Conservation (phyloP, 2,888 invertebrate genomes). For the Acronicta psi region DNA sequence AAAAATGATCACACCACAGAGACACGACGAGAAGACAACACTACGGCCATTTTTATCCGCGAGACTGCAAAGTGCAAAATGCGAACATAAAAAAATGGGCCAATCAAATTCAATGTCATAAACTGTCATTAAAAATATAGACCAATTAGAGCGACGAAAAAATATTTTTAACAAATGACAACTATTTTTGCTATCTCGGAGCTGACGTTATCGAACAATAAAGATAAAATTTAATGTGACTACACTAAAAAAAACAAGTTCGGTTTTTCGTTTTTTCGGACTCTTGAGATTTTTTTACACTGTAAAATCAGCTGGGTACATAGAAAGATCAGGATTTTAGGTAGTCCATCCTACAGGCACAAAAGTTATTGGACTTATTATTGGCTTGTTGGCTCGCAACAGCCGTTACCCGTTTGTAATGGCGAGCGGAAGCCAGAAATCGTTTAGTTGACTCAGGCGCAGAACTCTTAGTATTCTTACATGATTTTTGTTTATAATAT, state of each 20-base stretch:
- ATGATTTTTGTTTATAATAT: too few relatives aligned
- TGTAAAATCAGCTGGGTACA: too few relatives aligned
- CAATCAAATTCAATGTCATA: constrained; percentile 61
- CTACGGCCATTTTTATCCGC: constrained; percentile 88
- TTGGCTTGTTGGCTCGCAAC: too few relatives aligned
- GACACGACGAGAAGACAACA: constrained; percentile 78
- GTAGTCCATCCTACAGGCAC: too few relatives aligned
- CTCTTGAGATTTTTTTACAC: too few relatives aligned
- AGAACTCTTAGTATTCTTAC: too few relatives aligned
- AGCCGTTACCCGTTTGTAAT: too few relatives aligned
- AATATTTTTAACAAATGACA: constrained; percentile 50
- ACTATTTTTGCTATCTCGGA: constrained; percentile 25
- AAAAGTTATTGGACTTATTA: too few relatives aligned
- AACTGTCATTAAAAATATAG: constrained; percentile 22
- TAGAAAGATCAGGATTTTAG: too few relatives aligned
- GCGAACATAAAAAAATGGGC: constrained; percentile 43
- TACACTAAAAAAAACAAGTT: constrained; percentile 21
- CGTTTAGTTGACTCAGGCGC: too few relatives aligned
- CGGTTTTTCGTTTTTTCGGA: neutral
- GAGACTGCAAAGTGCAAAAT: constrained; percentile 70
- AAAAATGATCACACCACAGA: constrained; percentile 70
- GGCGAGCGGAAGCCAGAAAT: too few relatives aligned
- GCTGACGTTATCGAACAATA: constrained; percentile 17
- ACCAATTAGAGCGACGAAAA: constrained; percentile 52
- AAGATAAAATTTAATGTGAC: constrained; percentile 30